Base-by-base conservation (phyloP, 2,888 invertebrate species). In the Parasteatoda lunata region DNA sequence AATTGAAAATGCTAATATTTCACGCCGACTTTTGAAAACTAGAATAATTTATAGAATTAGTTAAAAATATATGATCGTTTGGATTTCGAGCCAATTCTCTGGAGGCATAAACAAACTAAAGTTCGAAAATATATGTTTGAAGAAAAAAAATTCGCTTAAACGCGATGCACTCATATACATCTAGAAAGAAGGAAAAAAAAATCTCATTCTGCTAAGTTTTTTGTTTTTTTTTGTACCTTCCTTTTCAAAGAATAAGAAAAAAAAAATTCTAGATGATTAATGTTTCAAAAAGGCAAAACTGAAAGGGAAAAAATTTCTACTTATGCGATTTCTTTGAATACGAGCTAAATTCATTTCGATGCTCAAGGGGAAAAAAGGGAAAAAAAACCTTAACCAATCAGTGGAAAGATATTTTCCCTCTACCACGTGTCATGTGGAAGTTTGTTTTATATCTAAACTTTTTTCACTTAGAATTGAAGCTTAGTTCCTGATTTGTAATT, bases 401-500 rank as follows among this genome's bases (percentile, higher is more conserved):
- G 8, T 59, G 59, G n/a, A 59, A 59, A 59, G 59, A 59, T 59
- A 13, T 59, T 59, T 59, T 59, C 59, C n/a, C n/a, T 59, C 59
- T 59, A n/a, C 7, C 54, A 8, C 59, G 59, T 59, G 59, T 59
- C n/a, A 59, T 59, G 59, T 59, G n/a, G 59, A 30, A 59, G 59
- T 59, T 59, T 59, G 59, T 59, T 59, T 59, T 59, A n/a, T 59
- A 59, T 59, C n/a, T 9, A 9, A 59, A 59, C n/a, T 59, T 59
- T 59, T 59, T 59, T 59, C 59, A 59, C 59, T 59, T 59, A 59
- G 11, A n/a, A 8, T 13, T 13, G 59, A 59, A 59, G 59, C 59
- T 59, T 59, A 59, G 59, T 59, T 59, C 59, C 59, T 59, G 59
- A 59, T 59, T 59, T 59, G 59, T 59, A 59, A 59, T 59, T 59